Conservation (phyloP, 2,888 invertebrate species). For the Cenopis cana region DNA sequence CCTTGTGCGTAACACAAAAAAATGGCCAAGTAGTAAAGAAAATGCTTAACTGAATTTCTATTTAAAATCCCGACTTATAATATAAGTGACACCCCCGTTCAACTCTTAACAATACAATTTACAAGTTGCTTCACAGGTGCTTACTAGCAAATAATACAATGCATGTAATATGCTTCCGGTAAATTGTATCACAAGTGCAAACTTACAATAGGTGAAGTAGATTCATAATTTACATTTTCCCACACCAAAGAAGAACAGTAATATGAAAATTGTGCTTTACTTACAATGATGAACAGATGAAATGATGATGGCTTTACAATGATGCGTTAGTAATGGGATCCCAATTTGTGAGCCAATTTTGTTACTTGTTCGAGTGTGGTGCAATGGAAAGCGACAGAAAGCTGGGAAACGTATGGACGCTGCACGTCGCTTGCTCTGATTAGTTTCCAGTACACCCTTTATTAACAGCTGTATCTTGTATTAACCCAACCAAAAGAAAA, state of each 20-base stretch:
- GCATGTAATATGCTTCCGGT: conserved; percentile 6
- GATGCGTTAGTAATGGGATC: conserved; percentile 84
- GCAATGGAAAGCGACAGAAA: conserved; percentile 85
- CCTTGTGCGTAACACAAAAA: not conserved
- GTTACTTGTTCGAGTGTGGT: conserved; percentile 78
- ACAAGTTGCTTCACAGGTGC: not conserved
- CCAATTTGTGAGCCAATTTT: conserved; percentile 83
- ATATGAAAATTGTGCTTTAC: conserved; percentile 71
- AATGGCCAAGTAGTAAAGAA: no score
- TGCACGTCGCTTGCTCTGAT: conserved; percentile 75
- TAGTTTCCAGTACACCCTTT: conserved; percentile 84
- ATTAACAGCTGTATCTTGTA: conserved; percentile 85
- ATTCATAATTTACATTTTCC: conserved; percentile 50
- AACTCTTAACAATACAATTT: conserved; percentile 17
- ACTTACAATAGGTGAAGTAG: conserved; percentile 32
- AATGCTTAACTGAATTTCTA: not conserved
- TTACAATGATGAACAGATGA: conserved; percentile 80
- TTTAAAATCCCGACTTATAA: conserved; percentile 10
- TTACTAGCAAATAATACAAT: not conserved
- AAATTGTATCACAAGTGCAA: conserved; percentile 24
- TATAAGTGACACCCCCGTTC: not conserved
- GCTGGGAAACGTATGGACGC: conserved; percentile 71
- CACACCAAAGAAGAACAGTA: conserved; percentile 61
- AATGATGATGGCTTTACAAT: conserved; percentile 81
- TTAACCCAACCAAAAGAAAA: conserved; percentile 85